Percentiles rank a stretch among this genome's conserved stretches.
Conservation (phyloP, 1,140 invertebrate genomes). For the Microplitis mediator region DNA sequence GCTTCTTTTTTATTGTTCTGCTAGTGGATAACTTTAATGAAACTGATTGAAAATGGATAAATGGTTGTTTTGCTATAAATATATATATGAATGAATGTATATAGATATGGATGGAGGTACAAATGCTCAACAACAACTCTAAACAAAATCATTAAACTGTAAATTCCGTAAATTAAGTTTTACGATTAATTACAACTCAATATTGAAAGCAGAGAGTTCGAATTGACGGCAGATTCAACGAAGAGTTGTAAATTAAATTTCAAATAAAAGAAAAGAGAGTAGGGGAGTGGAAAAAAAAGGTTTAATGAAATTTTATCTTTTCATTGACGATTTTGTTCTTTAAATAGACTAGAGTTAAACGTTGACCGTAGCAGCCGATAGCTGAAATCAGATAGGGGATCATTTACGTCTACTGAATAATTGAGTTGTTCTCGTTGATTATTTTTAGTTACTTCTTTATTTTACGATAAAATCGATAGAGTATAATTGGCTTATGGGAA, state of each 20-base stretch:
- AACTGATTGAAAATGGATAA: neutral
- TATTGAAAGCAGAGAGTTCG: neutral
- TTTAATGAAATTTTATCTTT: neutral
- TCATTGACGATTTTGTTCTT: too few relatives aligned
- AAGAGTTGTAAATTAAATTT: neutral
- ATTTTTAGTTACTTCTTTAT: conserved; percentile 11
- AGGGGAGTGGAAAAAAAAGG: neutral
- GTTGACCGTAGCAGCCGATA: neutral
- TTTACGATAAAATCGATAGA: conserved; percentile 13
- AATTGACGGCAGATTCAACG: neutral
- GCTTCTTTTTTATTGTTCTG: neutral
- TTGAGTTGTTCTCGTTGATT: conserved; percentile 12
- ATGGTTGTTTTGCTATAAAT: neutral
- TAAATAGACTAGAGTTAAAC: too few relatives aligned
- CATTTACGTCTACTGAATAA: conserved; percentile 13
- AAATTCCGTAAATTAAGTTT: conserved; percentile 3
- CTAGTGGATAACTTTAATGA: neutral
- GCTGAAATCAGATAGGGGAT: neutral
- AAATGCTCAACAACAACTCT: neutral
- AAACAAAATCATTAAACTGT: neutral
- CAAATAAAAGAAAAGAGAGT: too few relatives aligned
- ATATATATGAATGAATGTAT: neutral
- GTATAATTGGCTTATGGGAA: conserved; percentile 23
- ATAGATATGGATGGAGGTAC: neutral
- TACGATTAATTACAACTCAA: neutral